Conservation (phyloP, 2,888 invertebrate genomes). For the Harpalus rubripes region DNA sequence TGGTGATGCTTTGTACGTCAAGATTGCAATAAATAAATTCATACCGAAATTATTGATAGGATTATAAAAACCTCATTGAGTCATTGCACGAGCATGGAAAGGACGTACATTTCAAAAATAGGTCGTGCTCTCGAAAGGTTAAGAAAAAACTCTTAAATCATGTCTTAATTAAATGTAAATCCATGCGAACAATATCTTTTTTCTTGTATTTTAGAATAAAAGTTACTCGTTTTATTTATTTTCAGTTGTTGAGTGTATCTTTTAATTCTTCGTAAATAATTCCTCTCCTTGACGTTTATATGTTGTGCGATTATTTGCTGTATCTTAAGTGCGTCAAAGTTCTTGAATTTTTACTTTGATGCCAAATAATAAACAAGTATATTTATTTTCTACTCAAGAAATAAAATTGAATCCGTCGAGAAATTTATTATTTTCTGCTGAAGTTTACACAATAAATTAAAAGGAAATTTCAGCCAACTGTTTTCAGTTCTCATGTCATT, state of each 20-base stretch:
- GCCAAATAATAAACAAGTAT: background rate
- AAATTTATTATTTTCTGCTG: constrained; percentile 24
- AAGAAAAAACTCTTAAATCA: no score
- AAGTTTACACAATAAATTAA: constrained; percentile 24
- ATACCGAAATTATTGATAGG: no score
- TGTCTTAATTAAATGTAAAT: no score
- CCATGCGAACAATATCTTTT: no score
- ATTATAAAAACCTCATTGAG: no score
- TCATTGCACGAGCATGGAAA: no score
- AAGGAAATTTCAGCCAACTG: constrained; percentile 19
- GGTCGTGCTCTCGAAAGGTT: no score
- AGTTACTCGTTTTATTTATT: no score
- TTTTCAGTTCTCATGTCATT: constrained; percentile 13
- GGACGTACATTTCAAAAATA: no score
- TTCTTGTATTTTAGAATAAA: no score
- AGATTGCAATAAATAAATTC: no score
- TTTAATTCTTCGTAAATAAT: constrained; percentile 4
- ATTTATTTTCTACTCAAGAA: constrained; percentile 26
- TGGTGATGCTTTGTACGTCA: no score
- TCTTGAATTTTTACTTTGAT: background rate
- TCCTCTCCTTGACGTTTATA: background rate
- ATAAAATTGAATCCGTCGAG: constrained; percentile 30
- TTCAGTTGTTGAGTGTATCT: background rate
- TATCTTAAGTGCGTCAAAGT: constrained; percentile 1
- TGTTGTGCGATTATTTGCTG: background rate